Conservation (phyloP, 1,140 invertebrate species). For the Zaprionus gabonicus region DNA sequence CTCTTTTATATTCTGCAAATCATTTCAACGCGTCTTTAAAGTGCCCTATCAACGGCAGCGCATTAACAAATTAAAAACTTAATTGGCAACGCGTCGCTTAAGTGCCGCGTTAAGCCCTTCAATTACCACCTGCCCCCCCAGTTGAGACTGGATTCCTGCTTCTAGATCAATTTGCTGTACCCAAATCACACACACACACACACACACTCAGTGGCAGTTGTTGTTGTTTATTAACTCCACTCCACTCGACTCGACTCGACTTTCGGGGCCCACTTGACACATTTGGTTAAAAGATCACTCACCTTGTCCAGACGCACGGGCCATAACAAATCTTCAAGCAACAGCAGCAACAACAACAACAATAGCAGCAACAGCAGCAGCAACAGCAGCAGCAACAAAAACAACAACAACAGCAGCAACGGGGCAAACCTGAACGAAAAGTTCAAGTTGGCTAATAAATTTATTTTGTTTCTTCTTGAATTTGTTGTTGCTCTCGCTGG, state of each 20-base stretch:
- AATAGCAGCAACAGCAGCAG: conserved; percentile 30
- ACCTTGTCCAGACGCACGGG: conserved; percentile 51
- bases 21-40: neutral
- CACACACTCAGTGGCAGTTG: neutral
- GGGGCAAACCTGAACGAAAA: conserved; percentile 36
- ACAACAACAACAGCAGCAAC: neutral
- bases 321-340: conserved; percentile 47
- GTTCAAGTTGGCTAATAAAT: conserved; percentile 76
- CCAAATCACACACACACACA: conserved; percentile 18
- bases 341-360: conserved; percentile 16
- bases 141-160: neutral
- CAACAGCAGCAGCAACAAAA: conserved; percentile 7
- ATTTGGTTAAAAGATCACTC: conserved; percentile 74
- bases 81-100: neutral
- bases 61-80: conserved; percentile 1
- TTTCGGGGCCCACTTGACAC: conserved; percentile 68
- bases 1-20: neutral
- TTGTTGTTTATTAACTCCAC: conserved; percentile 61
- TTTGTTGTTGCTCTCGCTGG: conserved; percentile 40
- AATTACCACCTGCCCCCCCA: neutral
- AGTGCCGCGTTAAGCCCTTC: neutral
- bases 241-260: conserved; percentile 6
- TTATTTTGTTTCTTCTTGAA: conserved; percentile 44
- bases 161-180: conserved; percentile 9
- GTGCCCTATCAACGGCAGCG: neutral